Evolutionary conservation across 37 sponge, comb jelly and placozoan genomes (phyloP).

Genomic region (Hexactinellida sp.): DNA sequence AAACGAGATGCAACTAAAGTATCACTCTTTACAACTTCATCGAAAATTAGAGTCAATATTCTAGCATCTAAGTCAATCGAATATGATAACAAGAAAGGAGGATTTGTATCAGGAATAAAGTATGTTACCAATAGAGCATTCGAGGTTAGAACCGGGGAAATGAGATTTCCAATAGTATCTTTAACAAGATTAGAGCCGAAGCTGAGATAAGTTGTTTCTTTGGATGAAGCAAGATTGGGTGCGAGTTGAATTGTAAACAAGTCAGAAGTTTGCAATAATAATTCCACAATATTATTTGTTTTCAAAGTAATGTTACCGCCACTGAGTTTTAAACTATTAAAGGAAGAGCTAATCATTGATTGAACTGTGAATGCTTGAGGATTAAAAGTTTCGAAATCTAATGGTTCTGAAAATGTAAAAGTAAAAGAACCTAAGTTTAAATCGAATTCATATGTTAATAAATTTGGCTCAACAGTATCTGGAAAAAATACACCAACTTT

Average conservation of each 20-base stretch:
- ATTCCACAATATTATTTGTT: slow-evolving; percentile 21
- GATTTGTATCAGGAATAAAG: slow-evolving; percentile 34
- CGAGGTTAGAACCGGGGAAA: not conserved
- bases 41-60: slow-evolving; percentile 33
- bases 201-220: slow-evolving; percentile 38
- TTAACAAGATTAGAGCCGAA: slow-evolving; percentile 27
- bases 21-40: slow-evolving; percentile 59
- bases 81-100: slow-evolving; percentile 36
- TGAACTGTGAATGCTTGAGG: slow-evolving; percentile 52
- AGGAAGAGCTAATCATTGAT: slow-evolving; percentile 23
- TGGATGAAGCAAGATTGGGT: slow-evolving; percentile 29
- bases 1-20: slow-evolving; percentile 33
- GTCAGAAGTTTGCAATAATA: slow-evolving; percentile 37
- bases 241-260: slow-evolving; percentile 40
- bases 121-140: slow-evolving; percentile 21
- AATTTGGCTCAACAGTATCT: slow-evolving; percentile 29
- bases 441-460: slow-evolving; percentile 34
- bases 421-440: slow-evolving; percentile 39
- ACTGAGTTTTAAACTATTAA: slow-evolving; percentile 21
- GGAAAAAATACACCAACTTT: slow-evolving; percentile 23
- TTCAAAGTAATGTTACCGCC: slow-evolving; percentile 35
- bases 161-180: slow-evolving; percentile 51
- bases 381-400: slow-evolving; percentile 29
- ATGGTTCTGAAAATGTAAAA: slow-evolving; percentile 54
- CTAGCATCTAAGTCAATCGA: slow-evolving; percentile 64